These are phyloP conservation scores for Phrynocephalus forsythii DNA, from an alignment of 2,797 vertebrate species.

Conservation along the genomic window DNA sequence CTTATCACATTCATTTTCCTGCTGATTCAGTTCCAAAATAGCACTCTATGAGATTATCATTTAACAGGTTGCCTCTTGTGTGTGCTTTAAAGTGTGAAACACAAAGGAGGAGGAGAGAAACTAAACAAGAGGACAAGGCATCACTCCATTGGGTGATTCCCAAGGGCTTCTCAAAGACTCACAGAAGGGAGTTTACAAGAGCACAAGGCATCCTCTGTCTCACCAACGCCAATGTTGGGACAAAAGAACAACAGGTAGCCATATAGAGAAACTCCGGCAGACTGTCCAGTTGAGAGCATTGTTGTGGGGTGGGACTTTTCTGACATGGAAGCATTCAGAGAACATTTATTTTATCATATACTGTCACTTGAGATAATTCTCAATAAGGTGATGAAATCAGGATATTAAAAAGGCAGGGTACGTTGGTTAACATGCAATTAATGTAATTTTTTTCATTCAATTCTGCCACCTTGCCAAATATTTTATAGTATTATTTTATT, in stretches of 20 bases:
- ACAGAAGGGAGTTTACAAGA: slow-evolving; percentile 38
- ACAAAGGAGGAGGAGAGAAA: background rate
- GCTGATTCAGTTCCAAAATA: slow-evolving; percentile 55
- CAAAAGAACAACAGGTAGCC: background rate
- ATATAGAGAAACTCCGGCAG: slow-evolving; percentile 40
- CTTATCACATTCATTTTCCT: slow-evolving; percentile 65
- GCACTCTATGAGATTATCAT: slow-evolving; percentile 63
- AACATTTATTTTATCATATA: background rate
- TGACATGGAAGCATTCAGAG: slow-evolving; percentile 34
- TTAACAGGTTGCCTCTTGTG: slow-evolving; percentile 58
- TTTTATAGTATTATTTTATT: no score
- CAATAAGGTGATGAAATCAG: background rate
- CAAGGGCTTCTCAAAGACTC: slow-evolving; percentile 58
- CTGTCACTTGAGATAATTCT: slow-evolving; percentile 34
- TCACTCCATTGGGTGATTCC: slow-evolving; percentile 66
- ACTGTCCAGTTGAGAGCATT: slow-evolving; percentile 40
- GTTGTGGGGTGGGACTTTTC: slow-evolving; percentile 24
- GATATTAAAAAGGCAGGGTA: background rate
- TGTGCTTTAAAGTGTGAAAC: slow-evolving; percentile 54
- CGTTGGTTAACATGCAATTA: background rate
- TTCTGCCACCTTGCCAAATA: no score
- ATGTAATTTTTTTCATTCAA: background rate
- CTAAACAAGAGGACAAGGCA: slow-evolving; percentile 13
- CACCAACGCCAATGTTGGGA: slow-evolving; percentile 41
- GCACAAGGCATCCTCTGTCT: slow-evolving; percentile 53